Percentiles rank a stretch among this genome's conserved stretches.
phyloP scores from a whole-genome alignment of 2,888 invertebrate species.

The Junonia oenone region DNA sequence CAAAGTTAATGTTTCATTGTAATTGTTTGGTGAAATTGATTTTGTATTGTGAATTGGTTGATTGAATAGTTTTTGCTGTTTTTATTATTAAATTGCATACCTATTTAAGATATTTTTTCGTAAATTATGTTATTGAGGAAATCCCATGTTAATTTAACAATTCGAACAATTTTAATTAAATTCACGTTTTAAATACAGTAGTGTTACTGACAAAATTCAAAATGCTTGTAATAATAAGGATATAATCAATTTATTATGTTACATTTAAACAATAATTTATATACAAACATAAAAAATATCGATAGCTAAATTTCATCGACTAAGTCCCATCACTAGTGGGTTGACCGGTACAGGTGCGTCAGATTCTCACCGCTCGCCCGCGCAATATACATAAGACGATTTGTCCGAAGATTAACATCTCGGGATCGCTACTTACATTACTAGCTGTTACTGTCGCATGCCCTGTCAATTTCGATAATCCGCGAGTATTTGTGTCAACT shows the following conservation, averaged over 20 bases:
- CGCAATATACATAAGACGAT: slow-evolving; percentile 51
- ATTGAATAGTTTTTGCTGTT: too few relatives aligned
- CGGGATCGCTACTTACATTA: slow-evolving; percentile 30
- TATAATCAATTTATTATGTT: too few relatives aligned
- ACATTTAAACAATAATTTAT: neutral
- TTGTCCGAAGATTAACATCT: slow-evolving; percentile 50
- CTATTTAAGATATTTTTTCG: neutral
- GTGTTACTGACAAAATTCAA: too few relatives aligned
- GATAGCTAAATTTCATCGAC: slow-evolving; percentile 17
- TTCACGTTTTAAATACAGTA: too few relatives aligned
- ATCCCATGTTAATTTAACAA: too few relatives aligned
- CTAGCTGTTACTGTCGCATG: slow-evolving; percentile 22
- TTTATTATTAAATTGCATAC: neutral
- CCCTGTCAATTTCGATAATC: slow-evolving; percentile 31
- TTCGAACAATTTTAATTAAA: too few relatives aligned
- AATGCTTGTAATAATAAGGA: too few relatives aligned
- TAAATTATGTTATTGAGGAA: too few relatives aligned
- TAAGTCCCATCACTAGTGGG: slow-evolving; percentile 45
- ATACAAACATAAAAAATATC: slow-evolving; percentile 17
- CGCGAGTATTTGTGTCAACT: slow-evolving; percentile 26
- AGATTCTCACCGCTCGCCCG: slow-evolving; percentile 59
- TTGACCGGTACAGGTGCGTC: slow-evolving; percentile 72
- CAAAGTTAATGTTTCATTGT: neutral
- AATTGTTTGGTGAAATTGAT: neutral
- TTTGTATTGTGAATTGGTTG: neutral